Evolutionary conservation across 2,888 invertebrate species (phyloP), one percentile per base, ranked within the genome.

Genomic region (Chrysolina haemoptera): DNA sequence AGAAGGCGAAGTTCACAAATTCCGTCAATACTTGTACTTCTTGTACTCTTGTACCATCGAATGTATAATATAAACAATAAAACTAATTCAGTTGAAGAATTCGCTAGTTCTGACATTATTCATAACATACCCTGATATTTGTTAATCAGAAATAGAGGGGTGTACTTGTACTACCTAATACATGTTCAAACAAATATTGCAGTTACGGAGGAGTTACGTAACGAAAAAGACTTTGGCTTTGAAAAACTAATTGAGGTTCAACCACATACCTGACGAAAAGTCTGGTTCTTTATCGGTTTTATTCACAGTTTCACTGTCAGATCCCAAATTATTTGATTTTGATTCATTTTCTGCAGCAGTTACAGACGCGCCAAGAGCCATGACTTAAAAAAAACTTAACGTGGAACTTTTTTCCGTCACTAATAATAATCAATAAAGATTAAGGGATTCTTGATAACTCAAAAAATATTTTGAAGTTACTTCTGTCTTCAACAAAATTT

Each of bases 351-450:
- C 81, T 22, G 79, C 75, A 67, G 82, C 82, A 70, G 79, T 80
- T 63, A 83, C 83, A 70, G 82, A 83, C 64, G 84, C 81, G 79
- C 85, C 85, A 74, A 85, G 81, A 78, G 85, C 86, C 86, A 86
- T 86, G 82, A 70, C 59, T 69, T 5, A 53, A 46, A 43, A 67
- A n/a, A 66, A 67, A 20, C 50, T 50, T 63, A 63, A 20, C 12
- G 12, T 41, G 43, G 66, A 50, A 16, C 27, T 14, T 50, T 22
- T 50, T 50, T 65, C 12, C 20, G 12, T 18, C 22, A 20, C 18
- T 5, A 53, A 53, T 9, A 20, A 11, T 20, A 53, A 53, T 12
- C 18, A 18, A 18, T 53, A 18, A 20, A 12, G 5, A 0, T 35
- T 35, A 35, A 53, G 6, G 5, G 6, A 22, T 27, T 40, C 12